phyloP scores from a whole-genome alignment of 2,888 invertebrate genomes.

The Paralinhomoeus sp. region DNA sequence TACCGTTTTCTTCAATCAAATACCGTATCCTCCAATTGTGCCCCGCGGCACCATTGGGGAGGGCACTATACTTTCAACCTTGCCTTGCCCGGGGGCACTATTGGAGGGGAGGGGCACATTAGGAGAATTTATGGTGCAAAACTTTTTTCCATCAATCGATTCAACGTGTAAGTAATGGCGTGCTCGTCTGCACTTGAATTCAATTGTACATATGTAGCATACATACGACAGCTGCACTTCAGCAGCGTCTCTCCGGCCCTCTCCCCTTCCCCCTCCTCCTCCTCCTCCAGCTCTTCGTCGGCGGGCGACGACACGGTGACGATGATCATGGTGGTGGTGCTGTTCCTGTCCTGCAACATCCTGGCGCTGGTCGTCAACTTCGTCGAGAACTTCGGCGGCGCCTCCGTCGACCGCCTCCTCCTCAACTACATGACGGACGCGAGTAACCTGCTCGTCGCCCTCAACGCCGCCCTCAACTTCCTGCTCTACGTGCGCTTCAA shows the following conservation, averaged over 20 bases:
- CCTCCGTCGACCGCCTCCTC: conserved; percentile 19
- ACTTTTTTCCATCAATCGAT: too few relatives aligned
- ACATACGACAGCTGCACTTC: neutral
- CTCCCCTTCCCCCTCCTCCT: conserved; percentile 22
- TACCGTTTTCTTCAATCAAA: too few relatives aligned
- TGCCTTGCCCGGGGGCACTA: too few relatives aligned
- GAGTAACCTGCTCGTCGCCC: conserved; percentile 23
- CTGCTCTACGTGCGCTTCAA: conserved; percentile 23
- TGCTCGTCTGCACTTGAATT: too few relatives aligned
- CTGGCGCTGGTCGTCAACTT: conserved; percentile 20
- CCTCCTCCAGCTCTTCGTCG: conserved; percentile 12
- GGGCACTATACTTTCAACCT: too few relatives aligned
- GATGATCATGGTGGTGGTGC: conserved; percentile 24
- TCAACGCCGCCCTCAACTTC: conserved; percentile 24
- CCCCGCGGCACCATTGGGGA: too few relatives aligned
- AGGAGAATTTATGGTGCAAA: too few relatives aligned
- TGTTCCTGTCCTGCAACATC: conserved; percentile 23
- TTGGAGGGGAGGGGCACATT: too few relatives aligned
- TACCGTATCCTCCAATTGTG: too few relatives aligned
- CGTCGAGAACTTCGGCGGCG: conserved; percentile 10
- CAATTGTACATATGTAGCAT: too few relatives aligned
- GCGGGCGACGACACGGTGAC: conserved; percentile 16
- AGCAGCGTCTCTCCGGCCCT: conserved; percentile 3
- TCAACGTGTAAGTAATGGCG: too few relatives aligned
- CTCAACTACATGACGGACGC: conserved; percentile 21